Evolutionary conservation across 2,888 invertebrate genomes (phyloP).

Genomic region (Barypeithes pellucidus): DNA sequence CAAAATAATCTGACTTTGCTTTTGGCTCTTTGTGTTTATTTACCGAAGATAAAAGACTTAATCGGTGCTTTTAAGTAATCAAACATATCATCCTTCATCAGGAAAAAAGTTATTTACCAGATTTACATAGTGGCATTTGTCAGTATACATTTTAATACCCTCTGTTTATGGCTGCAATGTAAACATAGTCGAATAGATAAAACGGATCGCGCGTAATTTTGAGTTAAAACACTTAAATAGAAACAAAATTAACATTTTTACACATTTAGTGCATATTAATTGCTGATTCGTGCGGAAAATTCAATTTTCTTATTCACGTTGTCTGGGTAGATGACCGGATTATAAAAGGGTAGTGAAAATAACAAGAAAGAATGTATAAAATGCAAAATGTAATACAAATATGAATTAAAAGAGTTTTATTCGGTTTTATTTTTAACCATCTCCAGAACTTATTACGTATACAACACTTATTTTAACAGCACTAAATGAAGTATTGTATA

Average conservation of each 20-base stretch:
- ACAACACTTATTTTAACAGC: too few species aligned
- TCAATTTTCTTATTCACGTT: too few species aligned
- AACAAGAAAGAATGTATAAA: too few species aligned
- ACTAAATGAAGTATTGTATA: too few species aligned
- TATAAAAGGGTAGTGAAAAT: too few species aligned
- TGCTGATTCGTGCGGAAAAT: too few species aligned
- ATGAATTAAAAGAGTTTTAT: too few species aligned
- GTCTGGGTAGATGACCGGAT: too few species aligned
- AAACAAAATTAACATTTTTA: conserved; percentile 23
- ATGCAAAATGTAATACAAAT: too few species aligned
- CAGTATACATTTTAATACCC: conserved; percentile 51
- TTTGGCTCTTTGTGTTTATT: conserved; percentile 63
- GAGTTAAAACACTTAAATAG: conserved; percentile 36
- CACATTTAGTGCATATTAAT: neutral
- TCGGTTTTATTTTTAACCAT: too few species aligned
- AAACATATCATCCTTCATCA: conserved; percentile 65
- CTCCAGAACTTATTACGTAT: too few species aligned
- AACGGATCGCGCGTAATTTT: conserved; percentile 31
- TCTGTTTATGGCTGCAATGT: conserved; percentile 48
- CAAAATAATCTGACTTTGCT: conserved; percentile 65
- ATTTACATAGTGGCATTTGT: conserved; percentile 48
- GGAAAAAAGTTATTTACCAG: conserved; percentile 53
- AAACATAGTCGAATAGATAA: conserved; percentile 45
- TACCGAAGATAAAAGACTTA: conserved; percentile 67
- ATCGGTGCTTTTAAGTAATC: conserved; percentile 66